These are phyloP conservation scores for Rhopalosiphum padi DNA, from an alignment of 1,140 invertebrate genomes.

Conservation along the genomic window DNA sequence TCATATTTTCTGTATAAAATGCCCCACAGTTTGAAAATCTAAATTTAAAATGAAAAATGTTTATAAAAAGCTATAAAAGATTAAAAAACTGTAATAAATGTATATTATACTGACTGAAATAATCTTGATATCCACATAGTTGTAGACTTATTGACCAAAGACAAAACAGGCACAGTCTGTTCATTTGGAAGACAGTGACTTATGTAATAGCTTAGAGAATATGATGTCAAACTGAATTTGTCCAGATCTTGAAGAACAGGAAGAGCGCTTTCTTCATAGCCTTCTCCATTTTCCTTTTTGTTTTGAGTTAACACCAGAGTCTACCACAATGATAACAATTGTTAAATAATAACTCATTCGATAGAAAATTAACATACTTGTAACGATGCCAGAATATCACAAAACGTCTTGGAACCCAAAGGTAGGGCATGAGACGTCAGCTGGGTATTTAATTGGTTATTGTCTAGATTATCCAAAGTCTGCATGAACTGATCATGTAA, in stretches of 20 bases:
- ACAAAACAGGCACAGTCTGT: constrained; percentile 34
- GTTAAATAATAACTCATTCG: neutral
- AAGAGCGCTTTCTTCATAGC: neutral
- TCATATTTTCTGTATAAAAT: constrained; percentile 53
- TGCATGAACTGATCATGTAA: constrained; percentile 11
- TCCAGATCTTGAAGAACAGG: constrained; percentile 43
- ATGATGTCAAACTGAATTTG: constrained; percentile 43
- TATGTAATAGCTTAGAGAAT: constrained; percentile 43
- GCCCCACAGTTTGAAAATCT: constrained; percentile 44
- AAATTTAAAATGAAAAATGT: neutral
- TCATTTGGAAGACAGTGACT: constrained; percentile 50
- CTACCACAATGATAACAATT: neutral
- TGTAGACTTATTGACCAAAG: constrained; percentile 33
- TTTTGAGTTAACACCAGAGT: constrained; percentile 38
- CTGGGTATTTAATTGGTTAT: neutral
- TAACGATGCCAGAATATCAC: constrained; percentile 44
- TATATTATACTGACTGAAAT: constrained; percentile 35
- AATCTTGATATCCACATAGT: constrained; percentile 34
- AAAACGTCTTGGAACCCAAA: neutral
- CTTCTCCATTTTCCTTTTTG: constrained; percentile 17
- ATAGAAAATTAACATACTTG: constrained; percentile 14
- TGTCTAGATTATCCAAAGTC: constrained; percentile 23
- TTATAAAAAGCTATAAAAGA: neutral
- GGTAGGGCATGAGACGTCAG: neutral
- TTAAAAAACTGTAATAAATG: neutral